A percentile compares a stretch with the other conserved stretches of the same genome.
phyloP scores from a whole-genome alignment of 2,888 invertebrate genomes.

The Icerya purchasi region DNA sequence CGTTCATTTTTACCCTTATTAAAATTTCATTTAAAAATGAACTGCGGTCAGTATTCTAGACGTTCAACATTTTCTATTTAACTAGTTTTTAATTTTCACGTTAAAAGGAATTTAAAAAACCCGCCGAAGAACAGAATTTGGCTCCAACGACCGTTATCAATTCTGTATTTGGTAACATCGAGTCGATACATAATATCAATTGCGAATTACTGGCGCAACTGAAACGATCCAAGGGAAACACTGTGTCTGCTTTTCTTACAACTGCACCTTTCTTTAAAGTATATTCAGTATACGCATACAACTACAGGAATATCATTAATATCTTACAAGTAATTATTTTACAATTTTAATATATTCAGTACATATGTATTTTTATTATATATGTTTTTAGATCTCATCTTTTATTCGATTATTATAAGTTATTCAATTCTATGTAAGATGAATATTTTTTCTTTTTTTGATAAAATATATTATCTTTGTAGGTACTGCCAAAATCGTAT shows the following conservation, averaged over 20 bases:
- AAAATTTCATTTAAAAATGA: too few species aligned
- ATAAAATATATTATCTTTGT: constrained; percentile 1
- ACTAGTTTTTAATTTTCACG: too few species aligned
- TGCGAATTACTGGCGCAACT: constrained; percentile 36
- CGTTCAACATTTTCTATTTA: too few species aligned
- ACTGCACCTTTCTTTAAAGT: constrained; percentile 56
- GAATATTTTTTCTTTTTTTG: neutral
- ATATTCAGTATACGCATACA: constrained; percentile 55
- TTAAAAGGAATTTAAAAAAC: constrained; percentile 33
- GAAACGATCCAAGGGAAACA: constrained; percentile 32
- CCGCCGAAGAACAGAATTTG: constrained; percentile 31
- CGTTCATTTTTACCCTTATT: too few species aligned
- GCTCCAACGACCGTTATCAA: constrained; percentile 30
- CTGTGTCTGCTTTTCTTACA: constrained; percentile 42
- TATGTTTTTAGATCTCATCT: too few species aligned
- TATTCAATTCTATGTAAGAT: neutral
- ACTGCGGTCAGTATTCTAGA: too few species aligned
- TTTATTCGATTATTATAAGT: neutral
- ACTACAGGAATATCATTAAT: constrained; percentile 39
- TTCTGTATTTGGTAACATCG: constrained; percentile 39
- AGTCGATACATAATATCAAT: constrained; percentile 39
- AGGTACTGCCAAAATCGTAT: constrained; percentile 22
- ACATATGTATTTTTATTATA: too few species aligned
- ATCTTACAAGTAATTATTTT: constrained; percentile 35
- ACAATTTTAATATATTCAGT: too few species aligned